Evolutionary conservation across 1,140 invertebrate species (phyloP), one percentile per base, ranked within the genome.

Genomic region (Carposina sasakii): DNA sequence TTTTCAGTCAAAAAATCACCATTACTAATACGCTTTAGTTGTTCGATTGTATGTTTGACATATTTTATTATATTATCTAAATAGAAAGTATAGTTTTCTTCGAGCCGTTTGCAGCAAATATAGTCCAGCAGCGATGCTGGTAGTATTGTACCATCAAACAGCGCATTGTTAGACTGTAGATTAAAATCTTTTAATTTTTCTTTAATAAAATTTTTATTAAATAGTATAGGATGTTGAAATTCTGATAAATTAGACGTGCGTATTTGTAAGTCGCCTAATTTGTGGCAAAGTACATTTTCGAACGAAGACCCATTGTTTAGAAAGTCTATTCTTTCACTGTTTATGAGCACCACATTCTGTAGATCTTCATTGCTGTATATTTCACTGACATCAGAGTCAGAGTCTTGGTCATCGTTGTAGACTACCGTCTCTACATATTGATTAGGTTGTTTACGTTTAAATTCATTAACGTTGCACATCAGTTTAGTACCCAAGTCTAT

Each of bases 1-100:
- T 48, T 75, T 1, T 79, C 74, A n/a, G 76, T 81, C 44, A 84
- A 68, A 47, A 78, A 84, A 50, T 84, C 81, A 3, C 81, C 81
- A 30, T 84, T 81, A 46, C 78, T 81, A 9, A 84, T 82, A 15
- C 76, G 76, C 42, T 75, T 84, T 5, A 84, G 48, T 41, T 84
- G 76, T 13, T 82, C 76, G 13, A 84, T 81, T 8, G 74, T 82
- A 48, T 76, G 59, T 40, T 77, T 63, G 0, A 79, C 78, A 37
- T 81, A 73, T 53, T 45, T 54, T 23, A 84, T 79, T n/a, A 84
- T 63, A 28, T 71, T 82, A 21, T 84, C 81, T 74, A 84, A 77
- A 44, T 84, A 72, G 54, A 81, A 76, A 40, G 70, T 75, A 22
- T 68, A 72, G 46, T 79, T 73, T 31, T 79, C 71, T 48, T 81